Percentiles rank a stretch among this genome's conserved stretches.
Evolutionary conservation across 2,888 invertebrate genomes (phyloP).

Genomic region (Heliothis peltigera): DNA sequence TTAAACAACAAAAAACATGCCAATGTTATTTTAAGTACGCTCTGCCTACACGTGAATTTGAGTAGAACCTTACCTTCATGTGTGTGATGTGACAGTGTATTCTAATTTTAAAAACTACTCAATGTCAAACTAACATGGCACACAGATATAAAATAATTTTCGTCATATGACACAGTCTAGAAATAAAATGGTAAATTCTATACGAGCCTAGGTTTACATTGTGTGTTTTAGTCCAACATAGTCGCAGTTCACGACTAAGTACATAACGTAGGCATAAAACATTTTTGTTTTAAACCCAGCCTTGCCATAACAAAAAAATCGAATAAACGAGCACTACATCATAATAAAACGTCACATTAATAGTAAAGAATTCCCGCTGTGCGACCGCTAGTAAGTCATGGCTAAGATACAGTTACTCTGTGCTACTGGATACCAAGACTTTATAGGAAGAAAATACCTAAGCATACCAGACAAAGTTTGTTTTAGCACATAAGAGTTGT

Average conservation of each 20-base stretch:
- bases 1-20: no score
- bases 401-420: slow-evolving; percentile 37
- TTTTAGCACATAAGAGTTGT: neutral
- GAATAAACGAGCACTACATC: slow-evolving; percentile 30
- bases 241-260: no score
- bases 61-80: neutral
- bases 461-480: neutral
- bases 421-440: slow-evolving; percentile 18
- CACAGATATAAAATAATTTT: no score
- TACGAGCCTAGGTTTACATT: no score
- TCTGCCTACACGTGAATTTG: neutral
- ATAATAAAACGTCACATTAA: slow-evolving; percentile 53
- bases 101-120: neutral
- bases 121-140: neutral
- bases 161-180: no score
- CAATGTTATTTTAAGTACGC: no score
- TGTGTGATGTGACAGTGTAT: neutral
- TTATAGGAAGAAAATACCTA: slow-evolving; percentile 25
- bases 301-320: neutral
- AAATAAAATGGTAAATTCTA: no score
- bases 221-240: no score
- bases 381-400: slow-evolving; percentile 45
- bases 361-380: slow-evolving; percentile 47
- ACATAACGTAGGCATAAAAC: no score
- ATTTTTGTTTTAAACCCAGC: neutral